phyloP scores from a whole-genome alignment of 2,888 invertebrate genomes.

The Leptodirus hochenwartii region DNA sequence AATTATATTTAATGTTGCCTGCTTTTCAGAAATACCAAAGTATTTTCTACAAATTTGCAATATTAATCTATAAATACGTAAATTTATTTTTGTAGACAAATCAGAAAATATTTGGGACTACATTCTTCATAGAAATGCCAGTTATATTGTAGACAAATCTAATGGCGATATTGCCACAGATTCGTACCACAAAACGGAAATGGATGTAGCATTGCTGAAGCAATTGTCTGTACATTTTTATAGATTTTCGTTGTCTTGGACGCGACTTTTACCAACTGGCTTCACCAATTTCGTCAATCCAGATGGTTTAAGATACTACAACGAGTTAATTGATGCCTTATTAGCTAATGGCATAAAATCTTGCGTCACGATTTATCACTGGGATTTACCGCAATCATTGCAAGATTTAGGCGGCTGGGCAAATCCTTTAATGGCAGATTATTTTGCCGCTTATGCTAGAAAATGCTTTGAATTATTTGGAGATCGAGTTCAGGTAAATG shows the following conservation, averaged over 20 bases:
- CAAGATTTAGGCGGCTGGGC: conserved; percentile 45
- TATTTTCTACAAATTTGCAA: too few relatives aligned
- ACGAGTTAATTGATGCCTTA: conserved; percentile 36
- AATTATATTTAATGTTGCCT: too few relatives aligned
- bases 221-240: conserved; percentile 26
- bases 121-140: conserved; percentile 24
- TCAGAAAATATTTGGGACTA: conserved; percentile 34
- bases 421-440: conserved; percentile 33
- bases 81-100: conserved; percentile 24
- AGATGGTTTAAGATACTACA: conserved; percentile 42
- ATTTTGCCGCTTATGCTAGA: conserved; percentile 40
- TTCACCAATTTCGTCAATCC: conserved; percentile 35
- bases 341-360: conserved; percentile 33
- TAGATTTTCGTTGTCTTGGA: conserved; percentile 41
- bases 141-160: conserved; percentile 15
- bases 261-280: conserved; percentile 41
- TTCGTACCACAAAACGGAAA: conserved; percentile 17
- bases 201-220: conserved; percentile 16
- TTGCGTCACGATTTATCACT: conserved; percentile 42
- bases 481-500: conserved; percentile 25
- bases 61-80: too few relatives aligned
- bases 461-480: conserved; percentile 26
- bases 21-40: conserved; percentile 12
- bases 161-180: conserved; percentile 19
- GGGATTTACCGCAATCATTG: conserved; percentile 40